Base-by-base conservation (phyloP, 2,113 vertebrate genomes). In the Varanus komodoensis region DNA sequence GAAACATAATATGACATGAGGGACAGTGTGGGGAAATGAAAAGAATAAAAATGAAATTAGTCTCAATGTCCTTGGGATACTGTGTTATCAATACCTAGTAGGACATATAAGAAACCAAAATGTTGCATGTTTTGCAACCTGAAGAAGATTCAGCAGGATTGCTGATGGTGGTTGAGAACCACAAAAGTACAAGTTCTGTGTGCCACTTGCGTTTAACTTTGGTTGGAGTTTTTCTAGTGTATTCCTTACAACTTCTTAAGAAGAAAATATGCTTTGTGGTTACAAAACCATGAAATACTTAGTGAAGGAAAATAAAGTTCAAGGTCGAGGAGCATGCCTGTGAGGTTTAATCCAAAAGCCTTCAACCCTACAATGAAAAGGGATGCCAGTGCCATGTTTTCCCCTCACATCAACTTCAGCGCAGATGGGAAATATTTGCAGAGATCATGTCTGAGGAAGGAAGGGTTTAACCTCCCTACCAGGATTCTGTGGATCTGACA, bases 1-100 rank as follows among this genome's bases (percentile, higher is more conserved):
- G 74, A 17, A 27, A 92, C 79, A 3, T 54, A 92, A 86, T 34
- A n/a, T 90, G 92, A 88, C 87, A 57, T 87, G 90, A 74, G 38
- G n/a, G 57, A 80, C 94, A 69, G 93, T 44, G 84, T 86, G 94
- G 86, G 82, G 87, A 84, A 87, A 93, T 74, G 89, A 92, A 92
- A 90, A 92, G 71, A 93, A 92, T 88, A 92, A 93, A 95, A 94
- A 91, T 77, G 91, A 94, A 95, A 94, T 87, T 92, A 86, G 89
- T 95, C 92, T 90, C 89, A 95, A 84, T 93, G 92, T 94, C 92
- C 92, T 93, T 81, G 89, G 25, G 94, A 74, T 81, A 89, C 8
- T 3, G 54, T 87, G 44, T 69, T 94, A 96, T 94, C 93, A 93
- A 92, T 94, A 96, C 88, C 94, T 61, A 25, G 34, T 34, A 14